These are phyloP conservation scores for Poecilobothrus nobilitatus DNA, from an alignment of 2,888 invertebrate genomes.

Conservation along the genomic window DNA sequence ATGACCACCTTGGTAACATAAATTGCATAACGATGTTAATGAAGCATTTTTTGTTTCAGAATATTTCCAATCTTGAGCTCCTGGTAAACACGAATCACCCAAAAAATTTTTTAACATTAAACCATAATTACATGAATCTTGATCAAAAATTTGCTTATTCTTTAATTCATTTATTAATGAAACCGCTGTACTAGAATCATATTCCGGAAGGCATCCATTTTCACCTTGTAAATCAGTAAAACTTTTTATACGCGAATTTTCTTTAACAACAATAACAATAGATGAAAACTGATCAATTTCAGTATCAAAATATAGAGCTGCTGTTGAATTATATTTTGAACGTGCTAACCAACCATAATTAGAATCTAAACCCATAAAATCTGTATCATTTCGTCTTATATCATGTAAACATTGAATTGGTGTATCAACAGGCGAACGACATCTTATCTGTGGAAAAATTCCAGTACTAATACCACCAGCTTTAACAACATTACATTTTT, in stretches of 20 bases:
- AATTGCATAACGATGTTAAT: slow-evolving; percentile 33
- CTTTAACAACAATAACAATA: slow-evolving; percentile 50
- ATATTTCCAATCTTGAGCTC: slow-evolving; percentile 48
- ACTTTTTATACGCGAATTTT: slow-evolving; percentile 41
- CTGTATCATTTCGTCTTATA: slow-evolving; percentile 47
- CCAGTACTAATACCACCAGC: slow-evolving; percentile 50
- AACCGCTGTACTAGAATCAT: slow-evolving; percentile 56
- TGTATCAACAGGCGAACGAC: slow-evolving; percentile 45
- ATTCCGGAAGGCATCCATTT: slow-evolving; percentile 59
- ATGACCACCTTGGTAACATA: slow-evolving; percentile 24
- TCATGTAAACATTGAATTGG: slow-evolving; percentile 50
- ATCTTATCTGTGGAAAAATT: slow-evolving; percentile 50
- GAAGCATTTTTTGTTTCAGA: slow-evolving; percentile 30
- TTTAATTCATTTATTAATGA: slow-evolving; percentile 53
- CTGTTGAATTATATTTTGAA: slow-evolving; percentile 45
- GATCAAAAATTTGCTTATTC: slow-evolving; percentile 42
- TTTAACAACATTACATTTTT: slow-evolving; percentile 55
- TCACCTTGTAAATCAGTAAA: slow-evolving; percentile 50
- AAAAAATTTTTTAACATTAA: slow-evolving; percentile 50
- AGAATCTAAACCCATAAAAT: slow-evolving; percentile 53
- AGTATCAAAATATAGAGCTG: slow-evolving; percentile 54
- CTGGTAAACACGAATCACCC: slow-evolving; percentile 53
- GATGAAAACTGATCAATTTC: slow-evolving; percentile 44
- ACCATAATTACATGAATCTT: slow-evolving; percentile 51
- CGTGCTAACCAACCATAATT: slow-evolving; percentile 57